Evolutionary conservation across 2,113 vertebrate genomes (phyloP).

Genomic region (Petrocephalus zakoni): DNA sequence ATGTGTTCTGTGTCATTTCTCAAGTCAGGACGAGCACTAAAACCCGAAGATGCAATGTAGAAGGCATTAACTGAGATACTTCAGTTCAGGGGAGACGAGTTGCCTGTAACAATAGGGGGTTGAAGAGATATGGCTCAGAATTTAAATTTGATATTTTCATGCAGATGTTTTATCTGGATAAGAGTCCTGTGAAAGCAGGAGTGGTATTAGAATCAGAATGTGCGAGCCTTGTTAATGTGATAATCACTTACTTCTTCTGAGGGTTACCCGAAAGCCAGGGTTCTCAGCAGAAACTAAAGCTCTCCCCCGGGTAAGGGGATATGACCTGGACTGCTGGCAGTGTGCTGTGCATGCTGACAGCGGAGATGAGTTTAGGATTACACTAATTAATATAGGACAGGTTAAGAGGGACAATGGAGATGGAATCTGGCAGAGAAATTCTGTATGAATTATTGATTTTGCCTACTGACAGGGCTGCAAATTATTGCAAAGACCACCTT

Average conservation of each 20-base stretch:
- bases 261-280: not conserved
- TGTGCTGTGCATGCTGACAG: not conserved
- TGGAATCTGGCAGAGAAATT: not conserved
- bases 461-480: not conserved
- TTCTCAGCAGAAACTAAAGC: not conserved
- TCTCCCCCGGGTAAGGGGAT: not conserved
- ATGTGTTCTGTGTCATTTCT: not conserved
- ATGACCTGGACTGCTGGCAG: not conserved
- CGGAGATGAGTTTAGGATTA: constrained; percentile 18
- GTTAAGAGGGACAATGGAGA: constrained; percentile 16
- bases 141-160: not conserved
- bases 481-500: not conserved
- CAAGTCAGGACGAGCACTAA: not conserved
- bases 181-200: not conserved
- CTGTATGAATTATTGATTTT: constrained; percentile 23
- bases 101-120: not conserved
- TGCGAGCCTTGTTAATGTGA: not conserved
- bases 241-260: constrained; percentile 1
- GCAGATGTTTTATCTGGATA: not conserved
- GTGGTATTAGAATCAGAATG: not conserved
- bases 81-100: not conserved
- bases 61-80: not conserved
- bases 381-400: constrained; percentile 18
- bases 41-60: not conserved
- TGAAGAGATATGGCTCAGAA: not conserved